Base-by-base conservation (phyloP, 2,113 vertebrate genomes). In the Vanacampus margaritifer region DNA sequence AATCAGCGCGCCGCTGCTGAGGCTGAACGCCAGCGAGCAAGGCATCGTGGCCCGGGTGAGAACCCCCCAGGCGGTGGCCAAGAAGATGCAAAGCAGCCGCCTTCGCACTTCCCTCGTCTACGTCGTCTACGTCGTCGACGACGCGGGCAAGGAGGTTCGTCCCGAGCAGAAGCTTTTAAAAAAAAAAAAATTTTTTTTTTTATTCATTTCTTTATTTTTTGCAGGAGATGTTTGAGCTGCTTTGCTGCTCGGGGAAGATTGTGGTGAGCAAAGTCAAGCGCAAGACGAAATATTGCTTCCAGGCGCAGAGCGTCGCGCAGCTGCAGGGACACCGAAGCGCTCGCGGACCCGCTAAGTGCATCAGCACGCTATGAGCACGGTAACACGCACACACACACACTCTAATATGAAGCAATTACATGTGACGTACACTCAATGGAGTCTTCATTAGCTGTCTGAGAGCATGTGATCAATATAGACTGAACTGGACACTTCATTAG, bases 1-100 rank as follows among this genome's bases (percentile, higher is more conserved):
- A 43, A 79, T 93, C 73, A 93, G 89, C 21, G 67, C 88, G 6
- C 91, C 92, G 0, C 2, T 32, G 0, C 58, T 92, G 67, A 88
- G 24, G 81, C 36, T 89, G 43, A 84, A 68, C 1, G 26, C 71
- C 54, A 84, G 71, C 0, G 59, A 85, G 59, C 36, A 73, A 35
- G 80, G 81, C 58, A 73, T 93, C 19, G 72, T 84, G 72, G 88
- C 92, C 35, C 86, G 53, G 1, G 68, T 91, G 74, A 83, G 57
- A 64, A 68, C 86, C 4, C 83, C 89, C 0, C 78, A 61, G 39
- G 66, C 24, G 0, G 74, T 83, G 2, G 39, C 89, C 63, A 76
- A 53, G 23, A 92, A 86, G 82, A 81, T 89, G 5, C 87, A 41
- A 23, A 23, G 11, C n/a, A 61, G 59, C 23, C 59, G 21, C 21